Evolutionary conservation across 2,797 vertebrate species (phyloP).

Genomic region (Adelosebastes latens): DNA sequence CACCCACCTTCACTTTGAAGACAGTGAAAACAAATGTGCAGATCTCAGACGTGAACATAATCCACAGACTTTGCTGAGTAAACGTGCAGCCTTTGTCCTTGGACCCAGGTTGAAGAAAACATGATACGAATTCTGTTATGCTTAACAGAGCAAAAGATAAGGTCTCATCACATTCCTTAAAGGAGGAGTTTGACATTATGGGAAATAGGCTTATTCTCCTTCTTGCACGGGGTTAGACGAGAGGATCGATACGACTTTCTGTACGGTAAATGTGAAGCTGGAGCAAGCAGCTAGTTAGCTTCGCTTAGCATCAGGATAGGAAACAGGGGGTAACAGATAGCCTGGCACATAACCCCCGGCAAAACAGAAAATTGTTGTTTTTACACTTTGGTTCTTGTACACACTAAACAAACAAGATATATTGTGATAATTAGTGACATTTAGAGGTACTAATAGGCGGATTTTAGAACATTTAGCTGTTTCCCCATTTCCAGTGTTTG

Average conservation of each 20-base stretch:
- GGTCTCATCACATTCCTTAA: conserved; percentile 8
- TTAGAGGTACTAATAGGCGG: not conserved
- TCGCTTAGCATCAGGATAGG: not conserved
- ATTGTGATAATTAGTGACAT: not conserved
- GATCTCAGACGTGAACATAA: conserved; percentile 53
- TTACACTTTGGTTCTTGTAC: not conserved
- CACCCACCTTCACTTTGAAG: conserved; percentile 47
- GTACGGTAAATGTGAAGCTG: not conserved
- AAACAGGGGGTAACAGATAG: not conserved
- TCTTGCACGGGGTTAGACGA: not conserved
- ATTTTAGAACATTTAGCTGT: not conserved
- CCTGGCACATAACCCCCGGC: not conserved
- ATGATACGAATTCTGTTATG: conserved; percentile 12
- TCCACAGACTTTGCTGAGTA: conserved; percentile 34
- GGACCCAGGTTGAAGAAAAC: conserved; percentile 5
- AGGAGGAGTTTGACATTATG: not conserved
- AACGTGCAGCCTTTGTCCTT: conserved; percentile 25
- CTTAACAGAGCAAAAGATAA: conserved; percentile 20
- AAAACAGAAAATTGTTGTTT: not conserved
- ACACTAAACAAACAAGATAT: not conserved
- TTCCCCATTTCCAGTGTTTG: not conserved
- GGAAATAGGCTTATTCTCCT: not conserved
- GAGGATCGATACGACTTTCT: not conserved
- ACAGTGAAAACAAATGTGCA: conserved; percentile 56
- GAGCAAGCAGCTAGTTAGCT: not conserved